Evolutionary conservation across 2,888 invertebrate species (phyloP).

Genomic region (Xestia sexstrigata): DNA sequence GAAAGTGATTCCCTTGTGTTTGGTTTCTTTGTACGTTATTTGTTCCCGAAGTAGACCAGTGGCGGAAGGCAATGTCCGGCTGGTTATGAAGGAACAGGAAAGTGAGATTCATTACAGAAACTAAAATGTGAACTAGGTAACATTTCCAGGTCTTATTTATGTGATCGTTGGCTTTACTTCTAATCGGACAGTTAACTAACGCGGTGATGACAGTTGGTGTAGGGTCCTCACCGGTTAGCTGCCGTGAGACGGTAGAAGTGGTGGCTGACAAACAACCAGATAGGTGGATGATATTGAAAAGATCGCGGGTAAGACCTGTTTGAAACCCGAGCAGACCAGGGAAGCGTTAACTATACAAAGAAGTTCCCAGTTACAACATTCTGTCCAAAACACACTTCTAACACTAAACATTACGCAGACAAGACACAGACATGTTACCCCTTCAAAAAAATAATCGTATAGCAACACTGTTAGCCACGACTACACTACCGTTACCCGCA

Average conservation of each 20-base stretch:
- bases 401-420: background rate
- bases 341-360: background rate
- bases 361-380: background rate
- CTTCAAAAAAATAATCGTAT: constrained; percentile 15
- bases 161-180: background rate
- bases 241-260: background rate
- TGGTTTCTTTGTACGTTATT: constrained; percentile 23
- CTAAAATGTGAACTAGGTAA: background rate
- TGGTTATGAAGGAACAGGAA: background rate
- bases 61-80: no score
- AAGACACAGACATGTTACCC: background rate
- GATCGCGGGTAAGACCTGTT: background rate
- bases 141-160: background rate
- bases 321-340: background rate
- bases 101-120: background rate
- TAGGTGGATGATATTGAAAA: background rate
- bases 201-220: background rate
- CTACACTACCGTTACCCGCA: constrained; percentile 51
- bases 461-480: constrained; percentile 17
- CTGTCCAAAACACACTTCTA: background rate
- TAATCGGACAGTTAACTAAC: background rate
- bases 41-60: no score
- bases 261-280: background rate
- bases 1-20: constrained; percentile 43
- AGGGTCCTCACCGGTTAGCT: background rate